Evolutionary conservation across 2,888 invertebrate genomes (phyloP), one percentile per base, ranked within the genome.

Genomic region (Mythimna loreyi): DNA sequence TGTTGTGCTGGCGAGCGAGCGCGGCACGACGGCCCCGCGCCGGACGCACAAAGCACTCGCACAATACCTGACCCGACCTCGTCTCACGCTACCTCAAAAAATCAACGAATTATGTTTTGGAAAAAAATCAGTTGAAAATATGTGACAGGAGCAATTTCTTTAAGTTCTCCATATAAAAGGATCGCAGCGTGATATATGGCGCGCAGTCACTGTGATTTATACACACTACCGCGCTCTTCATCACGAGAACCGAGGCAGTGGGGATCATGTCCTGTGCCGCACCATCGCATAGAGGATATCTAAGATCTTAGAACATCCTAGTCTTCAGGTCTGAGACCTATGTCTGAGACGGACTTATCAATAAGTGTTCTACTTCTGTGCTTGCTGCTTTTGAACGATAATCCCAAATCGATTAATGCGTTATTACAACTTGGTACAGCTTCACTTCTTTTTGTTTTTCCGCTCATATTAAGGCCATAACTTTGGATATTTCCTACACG

Each of bases 101-200:
- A 62, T 81, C 83, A 85, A 76, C 72, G 66, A 81, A 68, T 64
- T 60, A 66, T 66, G 70, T 83, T 83, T 78, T 68, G 72, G 78
- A 87, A 88, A 87, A 86, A 84, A 82, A 57, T 0, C 66, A n/a
- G 30, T 60, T 71, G 36, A 36, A 71, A 67, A 80, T 65, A 76
- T 67, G 52, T 78, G 89, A 89, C 90, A 86, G 89, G 70, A 86
- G 88, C 88, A 83, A 89, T 90, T 87, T 89, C 86, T 89, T 87
- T 81, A 84, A 75, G 81, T 82, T 83, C 73, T 87, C 82, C 86
- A 83, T 80, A 85, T 84, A 85, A 85, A 87, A 81, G 85, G 75
- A 56, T 58, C 49, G 64, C 74, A 63, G 63, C 71, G 89, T 92
- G 92, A 92, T 92, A 83, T 92, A 92, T 90, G 87, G 84, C 81